Evolutionary conservation across 1,140 invertebrate species (phyloP), one percentile per base, ranked within the genome.

Genomic region (Telenomus remus): DNA sequence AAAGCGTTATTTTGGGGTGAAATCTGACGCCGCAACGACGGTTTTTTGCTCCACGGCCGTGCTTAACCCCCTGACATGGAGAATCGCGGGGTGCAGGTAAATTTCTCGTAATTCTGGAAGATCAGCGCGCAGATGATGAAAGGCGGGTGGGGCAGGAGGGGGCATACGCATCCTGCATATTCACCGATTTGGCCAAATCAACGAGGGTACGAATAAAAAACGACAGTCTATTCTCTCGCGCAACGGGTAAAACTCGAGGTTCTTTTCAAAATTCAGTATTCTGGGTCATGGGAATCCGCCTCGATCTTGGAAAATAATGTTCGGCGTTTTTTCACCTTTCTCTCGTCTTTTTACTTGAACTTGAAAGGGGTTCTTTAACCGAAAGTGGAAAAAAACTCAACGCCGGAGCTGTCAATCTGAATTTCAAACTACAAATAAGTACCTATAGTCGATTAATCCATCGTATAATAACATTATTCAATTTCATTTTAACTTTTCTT

Each of bases 1-100:
- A 88, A 87, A 87, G 81, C 86, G 86, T 87, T 87, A 86, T 85
- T 87, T 84, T 73, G 79, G 85, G 85, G 84, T 88, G 86, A 88
- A 87, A 88, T 82, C 49, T 80, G 82, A 88, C 63, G 81, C 87
- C 78, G 63, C 64, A 61, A 47, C 57, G 68, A 69, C 68, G 53
- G 56, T 69, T 81, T 79, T 76, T 80, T 63, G 65, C 50, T 59
- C 63, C 75, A 27, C 19, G 19, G 19, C 19, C 19, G 6, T 78
- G 49, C 51, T 72, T 72, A 81, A 80, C 81, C 80, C 82, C 79
- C 76, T 57, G 74, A 81, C 56, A 51, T 44, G 64, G 49, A 75
- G 50, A 63, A 82, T 80, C 60, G 80, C 77, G 76, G 73, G 75
- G 72, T 65, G 77, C 86, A 88, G 86, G 87, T 87, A 88, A 88